A percentile compares a stretch with the other conserved stretches of the same genome.
These are phyloP conservation scores for Halocynthia roretzi DNA, from an alignment of 23 tunicate genomes.

Conservation along the genomic window DNA sequence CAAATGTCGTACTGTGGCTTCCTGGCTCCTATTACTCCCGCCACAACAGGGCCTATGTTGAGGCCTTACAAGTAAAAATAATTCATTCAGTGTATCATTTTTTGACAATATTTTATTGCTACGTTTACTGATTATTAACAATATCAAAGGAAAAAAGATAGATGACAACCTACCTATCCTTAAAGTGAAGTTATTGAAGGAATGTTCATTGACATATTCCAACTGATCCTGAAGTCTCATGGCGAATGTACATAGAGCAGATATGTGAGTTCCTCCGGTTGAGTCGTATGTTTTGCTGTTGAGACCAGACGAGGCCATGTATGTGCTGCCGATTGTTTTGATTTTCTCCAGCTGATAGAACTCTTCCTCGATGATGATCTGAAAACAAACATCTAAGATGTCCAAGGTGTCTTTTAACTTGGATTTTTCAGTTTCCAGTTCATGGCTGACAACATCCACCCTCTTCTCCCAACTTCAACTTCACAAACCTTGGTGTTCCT, in stretches of 20 bases:
- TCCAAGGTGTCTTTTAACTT: neutral
- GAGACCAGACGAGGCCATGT: slow-evolving; percentile 93
- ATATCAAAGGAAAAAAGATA: neutral
- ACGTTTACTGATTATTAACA: neutral
- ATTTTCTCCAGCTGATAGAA: slow-evolving; percentile 90
- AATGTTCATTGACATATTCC: slow-evolving; percentile 54
- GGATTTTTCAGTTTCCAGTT: neutral
- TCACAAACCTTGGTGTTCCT: too few relatives aligned
- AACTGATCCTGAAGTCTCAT: slow-evolving; percentile 93
- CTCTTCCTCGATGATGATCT: slow-evolving; percentile 85
- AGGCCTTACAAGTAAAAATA: slow-evolving; percentile 31
- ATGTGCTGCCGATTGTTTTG: slow-evolving; percentile 94
- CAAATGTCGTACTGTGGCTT: slow-evolving; percentile 78
- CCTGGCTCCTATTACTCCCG: slow-evolving; percentile 44
- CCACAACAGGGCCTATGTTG: slow-evolving; percentile 70
- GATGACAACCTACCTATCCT: slow-evolving; percentile 40
- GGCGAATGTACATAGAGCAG: slow-evolving; percentile 43
- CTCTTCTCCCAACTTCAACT: too few relatives aligned
- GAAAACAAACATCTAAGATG: neutral
- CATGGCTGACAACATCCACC: neutral
- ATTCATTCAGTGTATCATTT: neutral
- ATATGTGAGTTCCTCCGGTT: slow-evolving; percentile 34
- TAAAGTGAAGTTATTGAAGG: slow-evolving; percentile 29
- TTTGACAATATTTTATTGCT: neutral
- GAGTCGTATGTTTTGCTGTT: slow-evolving; percentile 65